Evolutionary conservation across 2,797 vertebrate species (phyloP), one percentile per base, ranked within the genome.

Genomic region (Xiphophorus birchmanni): DNA sequence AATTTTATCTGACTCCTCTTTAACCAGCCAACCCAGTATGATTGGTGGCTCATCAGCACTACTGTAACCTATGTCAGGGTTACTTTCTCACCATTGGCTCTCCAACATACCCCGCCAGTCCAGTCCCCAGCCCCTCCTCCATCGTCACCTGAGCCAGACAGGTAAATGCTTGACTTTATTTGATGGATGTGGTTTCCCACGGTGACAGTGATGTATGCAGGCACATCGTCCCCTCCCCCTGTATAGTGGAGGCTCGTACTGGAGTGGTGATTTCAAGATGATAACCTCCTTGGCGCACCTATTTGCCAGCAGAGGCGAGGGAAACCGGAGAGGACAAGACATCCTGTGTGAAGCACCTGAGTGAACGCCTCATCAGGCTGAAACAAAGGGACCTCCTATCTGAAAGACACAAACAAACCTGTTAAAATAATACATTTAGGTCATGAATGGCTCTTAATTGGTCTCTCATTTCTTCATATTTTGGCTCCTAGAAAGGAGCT

Each of bases 61-160:
- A 76, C 82, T 75, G 80, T 75, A 78, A 87, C 77, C 83, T 29
- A 90, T 92, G 94, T 95, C 91, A 94, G 91, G 90, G 89, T 93
- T 93, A 87, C 88, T 88, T 84, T 90, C 82, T 90, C 88, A 88
- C 90, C 88, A 82, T 76, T 85, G 76, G 84, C 85, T 80, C 77
- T 85, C 82, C 78, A 81, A 81, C 82, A 82, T 50, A 77, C 63
- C 80, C 10, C 8, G 83, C 78, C 90, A 81, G 87, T 82, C 79
- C 76, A 83, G 80, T 81, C 82, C 44, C 48, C 82, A 67, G 37
- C 84, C 81, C 86, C 84, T 82, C 82, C 88, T 74, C 87, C 87
- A 81, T 84, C 85, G 96, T 96, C 93, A 98, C 94, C 92, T 94
- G 95, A 98, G 95, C 96, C 93, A 89, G 88, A 92, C 94, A 96